phyloP scores from a whole-genome alignment of 2,113 vertebrate species.

The Melanostigma gelatinosum region DNA sequence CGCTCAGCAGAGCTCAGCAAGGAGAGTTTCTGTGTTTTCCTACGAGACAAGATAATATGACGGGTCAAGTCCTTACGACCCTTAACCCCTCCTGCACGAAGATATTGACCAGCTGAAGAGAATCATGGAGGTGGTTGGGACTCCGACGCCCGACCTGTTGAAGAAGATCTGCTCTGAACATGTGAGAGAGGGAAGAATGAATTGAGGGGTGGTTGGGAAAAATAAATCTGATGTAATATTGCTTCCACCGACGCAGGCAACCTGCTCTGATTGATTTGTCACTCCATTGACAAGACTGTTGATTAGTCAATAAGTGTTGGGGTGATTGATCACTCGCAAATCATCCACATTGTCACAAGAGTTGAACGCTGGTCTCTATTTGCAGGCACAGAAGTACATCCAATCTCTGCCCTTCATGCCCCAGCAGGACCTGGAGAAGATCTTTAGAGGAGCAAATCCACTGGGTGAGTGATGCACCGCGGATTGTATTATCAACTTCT shows the following conservation, averaged over 20 bases:
- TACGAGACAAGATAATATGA: neutral
- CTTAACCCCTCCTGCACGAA: constrained; percentile 74
- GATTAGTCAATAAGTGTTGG: constrained; percentile 37
- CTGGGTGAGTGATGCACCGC: constrained; percentile 84
- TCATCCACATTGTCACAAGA: constrained; percentile 2
- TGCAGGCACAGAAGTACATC: constrained; percentile 96
- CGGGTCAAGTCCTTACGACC: constrained; percentile 8
- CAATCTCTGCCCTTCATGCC: constrained; percentile 98
- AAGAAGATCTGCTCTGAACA: constrained; percentile 98
- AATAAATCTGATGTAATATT: neutral
- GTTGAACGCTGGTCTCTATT: constrained; percentile 26
- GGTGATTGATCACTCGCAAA: constrained; percentile 36
- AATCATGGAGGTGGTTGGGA: constrained; percentile 99
- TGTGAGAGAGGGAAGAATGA: constrained; percentile 71
- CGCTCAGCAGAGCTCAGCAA: constrained; percentile 1
- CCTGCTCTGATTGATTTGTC: constrained; percentile 23
- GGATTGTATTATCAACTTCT: constrained; percentile 27
- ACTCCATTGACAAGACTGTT: constrained; percentile 16
- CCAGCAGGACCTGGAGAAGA: constrained; percentile 93
- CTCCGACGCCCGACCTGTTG: constrained; percentile 92
- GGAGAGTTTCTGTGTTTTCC: neutral
- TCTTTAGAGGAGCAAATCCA: constrained; percentile 95
- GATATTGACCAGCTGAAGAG: constrained; percentile 98
- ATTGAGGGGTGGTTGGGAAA: neutral
- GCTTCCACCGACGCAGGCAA: neutral